These are phyloP conservation scores for Drosophila azteca DNA, from an alignment of 1,140 invertebrate genomes.

Conservation along the genomic window DNA sequence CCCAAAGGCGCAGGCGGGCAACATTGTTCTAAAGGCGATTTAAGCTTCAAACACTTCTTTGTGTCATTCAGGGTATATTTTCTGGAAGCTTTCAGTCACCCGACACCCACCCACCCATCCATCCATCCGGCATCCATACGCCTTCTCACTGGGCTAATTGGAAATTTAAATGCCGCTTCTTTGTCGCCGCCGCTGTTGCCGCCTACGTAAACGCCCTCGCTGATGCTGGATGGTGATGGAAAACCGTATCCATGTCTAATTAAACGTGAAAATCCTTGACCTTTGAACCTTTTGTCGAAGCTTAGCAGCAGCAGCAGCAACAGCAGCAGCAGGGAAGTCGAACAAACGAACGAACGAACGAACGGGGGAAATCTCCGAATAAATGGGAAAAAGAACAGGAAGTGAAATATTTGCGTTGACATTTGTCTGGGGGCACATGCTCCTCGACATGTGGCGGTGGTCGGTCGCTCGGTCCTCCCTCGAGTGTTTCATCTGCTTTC, in stretches of 20 bases:
- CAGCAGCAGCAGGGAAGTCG: constrained; percentile 2
- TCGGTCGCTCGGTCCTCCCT: background rate
- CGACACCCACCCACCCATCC: background rate
- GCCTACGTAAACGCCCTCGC: constrained; percentile 27
- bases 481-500: constrained; percentile 26
- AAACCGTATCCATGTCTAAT: constrained; percentile 53
- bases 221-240: background rate
- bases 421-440: constrained; percentile 46
- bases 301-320: background rate
- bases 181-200: constrained; percentile 4
- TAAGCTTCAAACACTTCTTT: constrained; percentile 51
- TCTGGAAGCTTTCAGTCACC: constrained; percentile 12
- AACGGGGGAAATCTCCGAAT: background rate
- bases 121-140: background rate
- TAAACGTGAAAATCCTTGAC: constrained; percentile 73
- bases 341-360: background rate
- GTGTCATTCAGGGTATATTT: constrained; percentile 49
- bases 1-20: background rate
- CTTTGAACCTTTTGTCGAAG: constrained; percentile 59
- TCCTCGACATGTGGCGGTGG: constrained; percentile 49
- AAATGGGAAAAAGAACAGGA: constrained; percentile 53
- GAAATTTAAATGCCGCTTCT: constrained; percentile 46
- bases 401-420: constrained; percentile 80
- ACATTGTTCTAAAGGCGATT: background rate
- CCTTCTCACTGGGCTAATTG: constrained; percentile 35